These are phyloP conservation scores for Hirundichthys speculiger DNA, from an alignment of 2,113 vertebrate genomes.

Conservation along the genomic window DNA sequence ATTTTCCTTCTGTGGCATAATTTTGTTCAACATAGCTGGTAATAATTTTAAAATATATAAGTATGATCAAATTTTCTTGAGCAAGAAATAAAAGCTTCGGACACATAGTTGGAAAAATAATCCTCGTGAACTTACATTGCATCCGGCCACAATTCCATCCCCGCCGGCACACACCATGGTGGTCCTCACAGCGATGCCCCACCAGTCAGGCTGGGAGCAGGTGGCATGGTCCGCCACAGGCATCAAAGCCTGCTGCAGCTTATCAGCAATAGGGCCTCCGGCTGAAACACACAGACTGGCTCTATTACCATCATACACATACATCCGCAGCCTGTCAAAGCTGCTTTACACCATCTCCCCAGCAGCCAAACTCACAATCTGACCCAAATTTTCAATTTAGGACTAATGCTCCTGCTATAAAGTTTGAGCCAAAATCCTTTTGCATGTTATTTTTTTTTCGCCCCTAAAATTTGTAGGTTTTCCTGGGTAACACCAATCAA, in stretches of 20 bases:
- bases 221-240: conserved; percentile 82
- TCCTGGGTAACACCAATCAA: conserved; percentile 15
- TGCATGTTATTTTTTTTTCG: conserved; percentile 39
- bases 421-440: conserved; percentile 27
- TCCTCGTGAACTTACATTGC: conserved; percentile 83
- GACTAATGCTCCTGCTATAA: conserved; percentile 35
- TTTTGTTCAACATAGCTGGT: too few species aligned
- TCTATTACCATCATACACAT: conserved; percentile 55
- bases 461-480: too few species aligned
- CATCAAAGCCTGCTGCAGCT: conserved; percentile 85
- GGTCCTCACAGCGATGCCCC: conserved; percentile 76
- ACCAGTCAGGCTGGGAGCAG: conserved; percentile 83
- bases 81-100: background rate
- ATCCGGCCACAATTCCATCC: conserved; percentile 82
- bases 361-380: conserved; percentile 29
- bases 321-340: conserved; percentile 52
- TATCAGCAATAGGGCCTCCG: conserved; percentile 82
- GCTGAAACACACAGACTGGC: conserved; percentile 74
- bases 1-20: too few species aligned
- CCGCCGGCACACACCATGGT: conserved; percentile 84
- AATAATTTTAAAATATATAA: background rate
- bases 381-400: conserved; percentile 61
- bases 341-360: conserved; percentile 47
- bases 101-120: background rate
- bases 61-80: background rate